A percentile compares a stretch with the other conserved stretches of the same genome.
Conservation (phyloP, 2,797 vertebrate species). For the Trichosurus vulpecula region DNA sequence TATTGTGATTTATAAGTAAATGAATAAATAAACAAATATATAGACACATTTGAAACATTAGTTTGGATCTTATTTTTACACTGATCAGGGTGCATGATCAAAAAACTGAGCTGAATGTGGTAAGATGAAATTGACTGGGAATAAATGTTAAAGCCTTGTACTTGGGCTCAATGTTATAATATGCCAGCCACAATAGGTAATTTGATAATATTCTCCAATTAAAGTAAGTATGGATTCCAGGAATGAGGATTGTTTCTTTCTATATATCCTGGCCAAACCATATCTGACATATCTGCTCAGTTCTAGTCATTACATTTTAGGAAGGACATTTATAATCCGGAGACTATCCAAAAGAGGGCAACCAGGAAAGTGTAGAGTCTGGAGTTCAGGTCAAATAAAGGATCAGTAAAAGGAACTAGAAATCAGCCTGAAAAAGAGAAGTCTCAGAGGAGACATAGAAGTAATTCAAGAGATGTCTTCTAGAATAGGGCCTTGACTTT, state of each 20-base stretch:
- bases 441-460: background rate
- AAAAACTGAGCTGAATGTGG: background rate
- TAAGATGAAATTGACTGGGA: background rate
- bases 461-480: background rate
- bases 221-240: background rate
- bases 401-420: background rate
- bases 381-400: background rate
- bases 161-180: background rate
- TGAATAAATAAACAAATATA: background rate
- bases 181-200: background rate
- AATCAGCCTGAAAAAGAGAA: background rate
- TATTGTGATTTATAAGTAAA: background rate
- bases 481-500: background rate
- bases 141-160: background rate
- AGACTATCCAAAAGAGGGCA: background rate
- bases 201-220: background rate
- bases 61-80: background rate
- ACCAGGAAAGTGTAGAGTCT: background rate
- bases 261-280: background rate
- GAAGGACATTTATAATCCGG: background rate
- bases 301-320: background rate
- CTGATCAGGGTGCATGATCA: background rate
- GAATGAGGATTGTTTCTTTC: background rate
- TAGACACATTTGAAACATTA: background rate
- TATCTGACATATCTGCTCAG: background rate